Evolutionary conservation across 1,140 invertebrate species (phyloP).

Genomic region (Adelges cooleyi): DNA sequence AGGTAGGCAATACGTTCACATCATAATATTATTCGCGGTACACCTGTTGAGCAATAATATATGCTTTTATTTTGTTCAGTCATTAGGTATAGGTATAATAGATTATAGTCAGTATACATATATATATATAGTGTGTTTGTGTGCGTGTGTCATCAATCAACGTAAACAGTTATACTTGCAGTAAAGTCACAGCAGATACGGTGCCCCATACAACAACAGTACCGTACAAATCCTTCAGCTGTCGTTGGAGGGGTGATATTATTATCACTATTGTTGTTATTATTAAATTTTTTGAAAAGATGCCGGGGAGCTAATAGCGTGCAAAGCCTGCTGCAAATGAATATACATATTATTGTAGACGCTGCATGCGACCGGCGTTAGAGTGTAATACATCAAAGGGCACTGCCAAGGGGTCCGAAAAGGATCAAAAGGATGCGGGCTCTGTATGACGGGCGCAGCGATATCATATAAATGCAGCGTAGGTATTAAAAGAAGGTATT

Average conservation of each 20-base stretch:
- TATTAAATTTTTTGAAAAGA: too few species aligned
- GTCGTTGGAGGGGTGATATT: background rate
- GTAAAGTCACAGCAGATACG: background rate
- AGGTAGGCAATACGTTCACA: too few species aligned
- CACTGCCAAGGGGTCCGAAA: background rate
- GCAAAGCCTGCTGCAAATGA: background rate
- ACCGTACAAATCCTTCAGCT: background rate
- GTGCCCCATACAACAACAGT: background rate
- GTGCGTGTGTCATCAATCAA: constrained; percentile 5
- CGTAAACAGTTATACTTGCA: background rate
- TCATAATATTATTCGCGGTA: too few species aligned
- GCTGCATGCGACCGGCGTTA: background rate
- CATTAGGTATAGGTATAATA: too few species aligned
- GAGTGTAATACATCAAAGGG: constrained; percentile 14
- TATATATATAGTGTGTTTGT: background rate
- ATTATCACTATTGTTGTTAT: background rate
- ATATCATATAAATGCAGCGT: too few species aligned
- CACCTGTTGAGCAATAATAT: background rate
- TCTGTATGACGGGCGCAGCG: too few species aligned
- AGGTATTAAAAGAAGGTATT: too few species aligned
- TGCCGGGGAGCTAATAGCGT: background rate
- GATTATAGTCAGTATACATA: background rate
- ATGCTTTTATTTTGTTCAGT: background rate
- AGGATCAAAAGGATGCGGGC: too few species aligned
- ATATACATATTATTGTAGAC: background rate